Evolutionary conservation across 2,888 invertebrate species (phyloP).

Genomic region (Teleogryllus oceanicus): DNA sequence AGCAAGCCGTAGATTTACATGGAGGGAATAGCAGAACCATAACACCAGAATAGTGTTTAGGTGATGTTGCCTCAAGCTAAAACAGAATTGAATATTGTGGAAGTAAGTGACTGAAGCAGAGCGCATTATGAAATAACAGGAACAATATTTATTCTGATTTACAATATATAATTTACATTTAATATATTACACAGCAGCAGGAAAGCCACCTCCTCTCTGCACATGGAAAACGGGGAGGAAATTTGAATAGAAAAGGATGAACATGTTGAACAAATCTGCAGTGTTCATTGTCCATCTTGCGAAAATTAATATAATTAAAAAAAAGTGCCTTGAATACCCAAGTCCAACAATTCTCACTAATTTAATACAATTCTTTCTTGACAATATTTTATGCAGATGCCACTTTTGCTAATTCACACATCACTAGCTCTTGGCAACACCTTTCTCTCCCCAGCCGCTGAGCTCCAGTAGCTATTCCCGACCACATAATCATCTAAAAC

Average conservation of each 20-base stretch:
- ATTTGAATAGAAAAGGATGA: neutral
- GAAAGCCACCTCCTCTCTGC: conserved; percentile 22
- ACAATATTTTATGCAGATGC: neutral
- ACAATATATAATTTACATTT: neutral
- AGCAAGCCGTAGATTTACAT: conserved; percentile 2
- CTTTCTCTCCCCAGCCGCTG: conserved; percentile 28
- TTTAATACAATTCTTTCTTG: neutral
- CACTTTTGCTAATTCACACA: conserved; percentile 7
- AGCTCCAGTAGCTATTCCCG: conserved; percentile 29
- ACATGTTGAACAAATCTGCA: conserved; percentile 12
- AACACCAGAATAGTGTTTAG: conserved; percentile 2
- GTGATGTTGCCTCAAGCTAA: conserved; percentile 28
- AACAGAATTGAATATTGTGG: conserved; percentile 27
- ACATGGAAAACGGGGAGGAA: neutral
- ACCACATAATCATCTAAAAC: conserved; percentile 32
- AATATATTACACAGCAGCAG: conserved; percentile 19
- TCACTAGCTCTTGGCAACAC: neutral
- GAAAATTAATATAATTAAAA: neutral
- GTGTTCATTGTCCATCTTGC: conserved; percentile 10
- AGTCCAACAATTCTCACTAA: conserved; percentile 4
- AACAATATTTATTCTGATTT: conserved; percentile 3
- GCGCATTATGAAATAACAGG: neutral
- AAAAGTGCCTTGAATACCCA: neutral
- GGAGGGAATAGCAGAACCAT: conserved; percentile 19
- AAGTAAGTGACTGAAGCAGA: conserved; percentile 12